These are phyloP conservation scores for Cheilosia soror DNA, from an alignment of 2,888 invertebrate genomes.

Conservation along the genomic window DNA sequence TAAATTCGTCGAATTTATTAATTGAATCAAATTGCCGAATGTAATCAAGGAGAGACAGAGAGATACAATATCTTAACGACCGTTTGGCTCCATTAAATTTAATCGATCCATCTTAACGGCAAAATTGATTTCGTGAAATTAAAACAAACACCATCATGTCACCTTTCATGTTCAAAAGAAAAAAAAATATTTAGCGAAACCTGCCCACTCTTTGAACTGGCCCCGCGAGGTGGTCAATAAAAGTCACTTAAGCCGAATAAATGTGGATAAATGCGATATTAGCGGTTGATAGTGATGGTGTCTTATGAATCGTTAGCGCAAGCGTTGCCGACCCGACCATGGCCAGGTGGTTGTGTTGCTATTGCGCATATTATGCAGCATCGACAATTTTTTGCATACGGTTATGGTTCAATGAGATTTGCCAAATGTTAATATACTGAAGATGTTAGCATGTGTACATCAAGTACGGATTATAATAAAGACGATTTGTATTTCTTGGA, in stretches of 20 bases:
- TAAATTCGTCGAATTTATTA: constrained; percentile 48
- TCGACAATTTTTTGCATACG: constrained; percentile 27
- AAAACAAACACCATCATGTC: constrained; percentile 3
- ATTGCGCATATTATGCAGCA: neutral
- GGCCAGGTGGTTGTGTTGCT: constrained; percentile 1
- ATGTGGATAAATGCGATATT: constrained; percentile 57
- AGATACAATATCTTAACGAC: neutral
- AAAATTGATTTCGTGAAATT: constrained; percentile 22
- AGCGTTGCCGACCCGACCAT: neutral
- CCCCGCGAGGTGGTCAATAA: constrained; percentile 49
- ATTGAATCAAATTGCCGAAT: constrained; percentile 59
- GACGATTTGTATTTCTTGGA: neutral
- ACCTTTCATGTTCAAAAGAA: constrained; percentile 3
- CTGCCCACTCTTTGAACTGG: constrained; percentile 18
- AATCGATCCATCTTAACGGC: constrained; percentile 52
- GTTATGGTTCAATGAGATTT: constrained; percentile 60
- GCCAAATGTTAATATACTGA: constrained; percentile 44
- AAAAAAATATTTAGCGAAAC: neutral
- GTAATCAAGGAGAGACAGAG: constrained; percentile 27
- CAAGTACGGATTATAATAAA: neutral
- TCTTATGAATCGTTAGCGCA: constrained; percentile 19
- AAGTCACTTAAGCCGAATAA: constrained; percentile 66
- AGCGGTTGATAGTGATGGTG: constrained; percentile 54
- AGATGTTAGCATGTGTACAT: constrained; percentile 41
- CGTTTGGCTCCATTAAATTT: constrained; percentile 42